A percentile compares a stretch with the other conserved stretches of the same genome.
These are phyloP conservation scores for Gambelia wislizenii DNA, from an alignment of 2,797 vertebrate species.

Conservation along the genomic window DNA sequence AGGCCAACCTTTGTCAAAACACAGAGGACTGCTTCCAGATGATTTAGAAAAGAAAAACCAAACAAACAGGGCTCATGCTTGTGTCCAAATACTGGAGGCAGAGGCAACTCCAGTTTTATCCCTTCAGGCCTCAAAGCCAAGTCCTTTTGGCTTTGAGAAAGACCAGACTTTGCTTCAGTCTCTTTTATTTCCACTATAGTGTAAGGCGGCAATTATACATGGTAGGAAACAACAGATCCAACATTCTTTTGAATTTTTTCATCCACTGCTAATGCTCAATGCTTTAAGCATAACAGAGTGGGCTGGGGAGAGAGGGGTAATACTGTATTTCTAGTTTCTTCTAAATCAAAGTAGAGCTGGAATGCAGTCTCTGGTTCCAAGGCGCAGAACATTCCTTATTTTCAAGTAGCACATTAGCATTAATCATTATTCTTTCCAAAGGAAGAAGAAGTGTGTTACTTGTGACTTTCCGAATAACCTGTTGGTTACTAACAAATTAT, in stretches of 20 bases:
- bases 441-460: too few relatives aligned
- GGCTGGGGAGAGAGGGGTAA: not conserved
- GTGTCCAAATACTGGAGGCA: not conserved
- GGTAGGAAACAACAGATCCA: not conserved
- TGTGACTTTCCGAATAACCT: too few relatives aligned
- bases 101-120: not conserved
- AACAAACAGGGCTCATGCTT: not conserved
- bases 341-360: not conserved
- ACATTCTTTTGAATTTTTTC: not conserved
- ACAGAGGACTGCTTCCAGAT: not conserved
- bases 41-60: not conserved
- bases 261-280: not conserved
- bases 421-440: not conserved
- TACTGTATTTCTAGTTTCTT: not conserved
- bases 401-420: too few relatives aligned
- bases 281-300: not conserved
- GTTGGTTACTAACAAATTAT: too few relatives aligned
- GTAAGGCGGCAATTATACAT: not conserved
- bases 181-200: not conserved
- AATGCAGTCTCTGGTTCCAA: too few relatives aligned
- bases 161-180: not conserved
- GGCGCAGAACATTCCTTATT: too few relatives aligned
- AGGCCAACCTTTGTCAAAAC: too few relatives aligned
- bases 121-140: not conserved
- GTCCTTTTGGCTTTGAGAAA: constrained; percentile 12